These are phyloP conservation scores for Anthoscopus minutus DNA, from an alignment of 2,113 vertebrate species.

Conservation along the genomic window DNA sequence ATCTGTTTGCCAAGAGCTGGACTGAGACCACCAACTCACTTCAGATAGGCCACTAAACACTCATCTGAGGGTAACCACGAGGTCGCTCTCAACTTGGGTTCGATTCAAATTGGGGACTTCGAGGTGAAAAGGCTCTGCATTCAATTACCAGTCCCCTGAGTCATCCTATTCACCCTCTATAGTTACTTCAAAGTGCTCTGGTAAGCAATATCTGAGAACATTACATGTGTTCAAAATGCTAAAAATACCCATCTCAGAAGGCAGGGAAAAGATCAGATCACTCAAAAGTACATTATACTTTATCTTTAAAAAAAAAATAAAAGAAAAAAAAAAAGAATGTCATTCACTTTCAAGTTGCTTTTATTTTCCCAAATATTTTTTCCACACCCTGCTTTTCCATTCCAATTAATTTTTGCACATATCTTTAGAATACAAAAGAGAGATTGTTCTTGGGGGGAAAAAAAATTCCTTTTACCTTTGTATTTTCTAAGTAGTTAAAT, in stretches of 20 bases:
- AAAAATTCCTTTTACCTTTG: background rate
- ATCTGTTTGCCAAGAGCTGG: conserved; percentile 10
- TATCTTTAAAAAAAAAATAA: background rate
- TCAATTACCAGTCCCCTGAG: conserved; percentile 58
- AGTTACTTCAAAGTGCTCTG: conserved; percentile 51
- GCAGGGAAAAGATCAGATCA: background rate
- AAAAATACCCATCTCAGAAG: conserved; percentile 29
- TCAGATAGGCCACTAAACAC: conserved; percentile 62
- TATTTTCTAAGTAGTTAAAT: background rate
- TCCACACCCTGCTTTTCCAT: background rate
- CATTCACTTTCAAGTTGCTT: background rate
- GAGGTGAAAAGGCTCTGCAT: conserved; percentile 58
- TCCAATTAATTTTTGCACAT: background rate
- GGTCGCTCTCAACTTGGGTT: conserved; percentile 33
- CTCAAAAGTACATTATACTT: background rate
- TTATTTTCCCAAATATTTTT: background rate
- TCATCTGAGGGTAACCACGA: conserved; percentile 59
- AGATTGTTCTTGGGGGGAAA: background rate
- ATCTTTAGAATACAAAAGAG: background rate
- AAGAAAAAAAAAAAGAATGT: rapidly evolving
- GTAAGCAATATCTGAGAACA: conserved; percentile 57
- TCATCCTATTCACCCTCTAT: conserved; percentile 50
- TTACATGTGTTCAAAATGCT: conserved; percentile 34
- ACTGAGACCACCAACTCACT: conserved; percentile 62
- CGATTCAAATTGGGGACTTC: background rate